Percentiles rank a stretch among this genome's conserved stretches.
These are phyloP conservation scores for Gasteruption jaculator DNA, from an alignment of 2,888 invertebrate genomes.

Conservation along the genomic window DNA sequence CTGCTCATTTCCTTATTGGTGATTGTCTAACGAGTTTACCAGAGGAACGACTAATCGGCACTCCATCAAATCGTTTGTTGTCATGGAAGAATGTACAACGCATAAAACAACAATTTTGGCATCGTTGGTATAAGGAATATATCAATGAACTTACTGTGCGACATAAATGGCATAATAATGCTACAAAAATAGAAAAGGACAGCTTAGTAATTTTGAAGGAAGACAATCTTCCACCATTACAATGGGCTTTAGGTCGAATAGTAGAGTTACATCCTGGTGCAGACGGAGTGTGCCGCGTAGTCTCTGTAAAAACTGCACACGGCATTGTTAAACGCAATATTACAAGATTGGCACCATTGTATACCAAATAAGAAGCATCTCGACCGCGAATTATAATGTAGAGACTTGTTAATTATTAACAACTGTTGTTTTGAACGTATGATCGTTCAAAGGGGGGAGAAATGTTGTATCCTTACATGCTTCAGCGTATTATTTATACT, in stretches of 20 bases:
- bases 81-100: slow-evolving; percentile 19
- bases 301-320: neutral
- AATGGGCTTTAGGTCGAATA: slow-evolving; percentile 4
- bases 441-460: too few species aligned
- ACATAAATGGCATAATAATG: slow-evolving; percentile 9
- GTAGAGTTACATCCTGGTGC: neutral
- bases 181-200: neutral
- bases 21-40: slow-evolving; percentile 16
- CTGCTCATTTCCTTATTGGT: slow-evolving; percentile 21
- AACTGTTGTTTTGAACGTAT: too few species aligned
- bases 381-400: too few species aligned
- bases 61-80: slow-evolving; percentile 13
- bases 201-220: slow-evolving; percentile 1
- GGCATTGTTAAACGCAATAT: neutral
- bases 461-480: too few species aligned
- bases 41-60: slow-evolving; percentile 1
- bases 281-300: neutral
- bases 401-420: too few species aligned
- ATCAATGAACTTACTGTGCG: slow-evolving; percentile 15
- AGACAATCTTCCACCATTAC: neutral
- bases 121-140: slow-evolving; percentile 20
- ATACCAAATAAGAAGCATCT: neutral
- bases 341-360: neutral
- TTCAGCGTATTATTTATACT: too few species aligned
- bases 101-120: slow-evolving; percentile 19